These are phyloP conservation scores for Vanessa atalanta DNA, from an alignment of 1,140 invertebrate genomes.

Conservation along the genomic window DNA sequence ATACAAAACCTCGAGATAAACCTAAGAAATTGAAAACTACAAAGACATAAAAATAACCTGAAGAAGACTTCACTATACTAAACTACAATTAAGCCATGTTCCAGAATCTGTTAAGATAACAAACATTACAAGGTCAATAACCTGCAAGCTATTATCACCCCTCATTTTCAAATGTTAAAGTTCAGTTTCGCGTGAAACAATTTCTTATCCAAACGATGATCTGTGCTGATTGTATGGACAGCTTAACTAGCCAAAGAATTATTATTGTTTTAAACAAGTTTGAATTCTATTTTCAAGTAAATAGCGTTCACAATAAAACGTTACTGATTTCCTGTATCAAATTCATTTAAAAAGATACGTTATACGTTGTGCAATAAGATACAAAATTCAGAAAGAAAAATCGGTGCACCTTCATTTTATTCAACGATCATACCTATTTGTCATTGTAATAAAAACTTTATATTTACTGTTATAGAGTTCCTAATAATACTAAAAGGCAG, in stretches of 20 bases:
- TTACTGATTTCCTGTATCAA: not conserved
- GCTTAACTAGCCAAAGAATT: not conserved
- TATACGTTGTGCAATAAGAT: not conserved
- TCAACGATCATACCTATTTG: conserved; percentile 15
- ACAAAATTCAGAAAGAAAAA: not conserved
- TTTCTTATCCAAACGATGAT: not conserved
- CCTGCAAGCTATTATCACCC: not conserved
- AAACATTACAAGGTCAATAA: not conserved
- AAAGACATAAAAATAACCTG: conserved; percentile 23
- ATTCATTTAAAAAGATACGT: not conserved
- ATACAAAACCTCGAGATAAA: not conserved
- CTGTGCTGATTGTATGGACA: not conserved
- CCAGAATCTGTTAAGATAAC: conserved; percentile 27
- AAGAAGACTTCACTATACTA: conserved; percentile 8
- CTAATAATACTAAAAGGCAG: not conserved
- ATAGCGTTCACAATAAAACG: not conserved
- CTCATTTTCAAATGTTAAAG: not conserved
- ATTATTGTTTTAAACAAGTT: not conserved
- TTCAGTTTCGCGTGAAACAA: not conserved
- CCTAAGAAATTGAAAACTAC: not conserved
- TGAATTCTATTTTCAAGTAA: not conserved
- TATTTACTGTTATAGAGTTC: not conserved
- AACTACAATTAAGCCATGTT: conserved; percentile 19
- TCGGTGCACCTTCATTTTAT: not conserved
- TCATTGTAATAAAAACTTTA: conserved; percentile 21